These are phyloP conservation scores for Empidonax alnorum DNA, from an alignment of 2,113 vertebrate genomes.

Conservation along the genomic window DNA sequence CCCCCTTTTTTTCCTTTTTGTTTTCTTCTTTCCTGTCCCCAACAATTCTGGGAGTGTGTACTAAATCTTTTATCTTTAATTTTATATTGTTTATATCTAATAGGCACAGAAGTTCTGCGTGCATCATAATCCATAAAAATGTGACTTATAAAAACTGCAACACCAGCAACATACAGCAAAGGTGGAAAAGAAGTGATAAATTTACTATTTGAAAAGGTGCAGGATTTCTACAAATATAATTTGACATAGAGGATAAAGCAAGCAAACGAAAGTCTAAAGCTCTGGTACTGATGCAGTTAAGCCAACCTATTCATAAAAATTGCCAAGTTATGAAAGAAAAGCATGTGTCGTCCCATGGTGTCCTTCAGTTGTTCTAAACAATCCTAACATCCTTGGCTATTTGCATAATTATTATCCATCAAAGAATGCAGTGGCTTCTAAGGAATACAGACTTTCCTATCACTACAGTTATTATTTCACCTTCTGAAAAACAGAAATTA, in stretches of 20 bases:
- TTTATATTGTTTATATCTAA: neutral
- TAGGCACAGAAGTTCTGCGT: neutral
- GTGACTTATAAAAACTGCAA: neutral
- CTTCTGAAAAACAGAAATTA: neutral
- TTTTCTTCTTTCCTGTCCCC: neutral
- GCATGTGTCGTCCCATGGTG: neutral
- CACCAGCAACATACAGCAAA: neutral
- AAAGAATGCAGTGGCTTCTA: neutral
- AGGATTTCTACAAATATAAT: neutral
- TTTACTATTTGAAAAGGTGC: neutral
- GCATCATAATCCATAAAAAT: neutral
- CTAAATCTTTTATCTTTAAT: neutral
- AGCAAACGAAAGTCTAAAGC: neutral
- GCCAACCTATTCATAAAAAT: neutral
- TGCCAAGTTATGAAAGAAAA: neutral
- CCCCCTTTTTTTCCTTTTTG: neutral
- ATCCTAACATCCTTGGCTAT: neutral
- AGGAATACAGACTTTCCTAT: neutral
- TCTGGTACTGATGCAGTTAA: neutral
- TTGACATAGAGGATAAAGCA: neutral
- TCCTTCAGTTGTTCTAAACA: neutral
- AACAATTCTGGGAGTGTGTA: neutral
- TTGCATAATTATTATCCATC: neutral
- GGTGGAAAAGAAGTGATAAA: neutral
- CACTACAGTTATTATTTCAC: fast-evolving